Conservation (phyloP, 2,888 invertebrate species). For the Cenopis cana region DNA sequence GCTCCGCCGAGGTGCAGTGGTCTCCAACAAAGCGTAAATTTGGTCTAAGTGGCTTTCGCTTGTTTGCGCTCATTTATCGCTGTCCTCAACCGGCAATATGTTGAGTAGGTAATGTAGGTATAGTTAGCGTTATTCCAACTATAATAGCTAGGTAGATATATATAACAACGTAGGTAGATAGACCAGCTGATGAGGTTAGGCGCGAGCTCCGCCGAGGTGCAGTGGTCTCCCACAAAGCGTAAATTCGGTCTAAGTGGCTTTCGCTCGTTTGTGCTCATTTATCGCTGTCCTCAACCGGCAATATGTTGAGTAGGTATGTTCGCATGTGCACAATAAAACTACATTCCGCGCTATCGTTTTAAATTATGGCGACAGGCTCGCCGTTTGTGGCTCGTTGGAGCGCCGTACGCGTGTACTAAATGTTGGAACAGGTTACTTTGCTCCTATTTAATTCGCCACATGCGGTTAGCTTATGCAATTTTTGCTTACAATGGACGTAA, state of each 20-base stretch:
- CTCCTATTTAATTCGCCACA: conserved; percentile 79
- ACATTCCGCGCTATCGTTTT: conserved; percentile 74
- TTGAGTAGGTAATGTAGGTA: no score
- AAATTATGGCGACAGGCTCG: conserved; percentile 76
- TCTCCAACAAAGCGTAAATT: no score
- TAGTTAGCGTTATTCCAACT: background rate
- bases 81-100: no score
- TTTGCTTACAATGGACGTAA: conserved; percentile 69
- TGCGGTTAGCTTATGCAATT: conserved; percentile 78
- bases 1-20: no score
- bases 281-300: conserved; percentile 71
- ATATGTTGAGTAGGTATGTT: conserved; percentile 70
- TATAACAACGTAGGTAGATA: conserved; percentile 55
- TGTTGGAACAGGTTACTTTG: conserved; percentile 76
- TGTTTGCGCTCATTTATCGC: no score
- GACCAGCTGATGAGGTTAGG: conserved; percentile 75
- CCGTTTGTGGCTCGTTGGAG: conserved; percentile 71
- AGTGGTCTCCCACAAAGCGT: conserved; percentile 83
- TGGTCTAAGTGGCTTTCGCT: no score
- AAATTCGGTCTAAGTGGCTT: conserved; percentile 84
- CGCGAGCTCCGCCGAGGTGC: conserved; percentile 57
- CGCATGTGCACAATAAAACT: conserved; percentile 76
- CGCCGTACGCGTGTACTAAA: conserved; percentile 68
- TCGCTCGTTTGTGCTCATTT: conserved; percentile 81
- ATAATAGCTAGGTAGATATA: background rate